Base-by-base conservation (phyloP, 2,113 vertebrate genomes). In the Poeciliopsis occidentalis region DNA sequence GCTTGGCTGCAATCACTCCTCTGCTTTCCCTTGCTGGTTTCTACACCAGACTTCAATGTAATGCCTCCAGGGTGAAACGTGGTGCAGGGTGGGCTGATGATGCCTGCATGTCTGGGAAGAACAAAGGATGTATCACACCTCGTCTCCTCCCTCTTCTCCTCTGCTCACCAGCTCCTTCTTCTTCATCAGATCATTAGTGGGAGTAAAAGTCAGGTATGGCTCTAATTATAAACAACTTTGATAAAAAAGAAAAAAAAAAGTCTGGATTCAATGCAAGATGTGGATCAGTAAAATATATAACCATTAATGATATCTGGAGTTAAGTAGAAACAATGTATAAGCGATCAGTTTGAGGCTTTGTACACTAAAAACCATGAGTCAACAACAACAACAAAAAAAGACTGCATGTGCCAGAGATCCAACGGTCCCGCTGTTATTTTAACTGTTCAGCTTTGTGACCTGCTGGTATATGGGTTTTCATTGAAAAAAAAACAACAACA, bases 131-230 rank as follows among this genome's bases (percentile, higher is more conserved):
- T 64, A 79, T 80, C 86, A 81, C 75, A 80, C 76, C 81, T 87
- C 81, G 76, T 83, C 86, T 66, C 82, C 83, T 65, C 76, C 78
- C 60, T 57, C 82, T 67, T 41, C 64, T 63, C 67, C 69, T 75
- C 74, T 69, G 73, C 79, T 81, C 85, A 81, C 83, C 60, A 63
- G 74, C 71, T 2, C 75, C 81, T 78, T 85, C 85, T 41, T 72
- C 75, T 60, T 79, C 84, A 71, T 76, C 13, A 79, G 69, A 83
- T 91, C 80, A 85, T 88, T 85, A 87, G 92, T 90, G 89, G 91
- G 90, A 85, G 86, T 87, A 86, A 80, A 83, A 91, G 91, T 73
- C 82, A 90, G 88, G 91, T 89, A 91, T 86, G 88, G 86, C 84
- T 90, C 82, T 89, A 92, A 94, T 94, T 92, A 92, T 82, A 83